phyloP scores from a whole-genome alignment of 2,113 vertebrate species.

The Natator depressus region DNA sequence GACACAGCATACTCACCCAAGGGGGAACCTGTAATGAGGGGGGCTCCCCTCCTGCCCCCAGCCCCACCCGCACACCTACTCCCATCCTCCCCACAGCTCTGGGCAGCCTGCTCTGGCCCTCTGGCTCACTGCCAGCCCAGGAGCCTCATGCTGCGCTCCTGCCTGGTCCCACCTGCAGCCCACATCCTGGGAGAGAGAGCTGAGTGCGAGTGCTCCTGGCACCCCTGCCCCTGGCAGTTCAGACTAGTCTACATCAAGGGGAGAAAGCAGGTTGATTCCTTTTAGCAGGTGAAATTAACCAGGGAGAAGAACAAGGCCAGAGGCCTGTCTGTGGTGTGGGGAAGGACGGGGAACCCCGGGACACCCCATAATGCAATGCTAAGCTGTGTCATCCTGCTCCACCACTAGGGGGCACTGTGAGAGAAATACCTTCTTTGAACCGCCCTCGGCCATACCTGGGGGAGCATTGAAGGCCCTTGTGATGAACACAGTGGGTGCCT shows the following conservation, averaged over 20 bases:
- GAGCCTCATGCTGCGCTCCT: background rate
- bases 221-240: background rate
- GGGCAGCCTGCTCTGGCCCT: background rate
- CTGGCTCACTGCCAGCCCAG: background rate
- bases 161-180: background rate
- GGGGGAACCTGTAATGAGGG: no score
- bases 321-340: background rate
- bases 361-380: background rate
- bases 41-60: background rate
- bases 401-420: background rate
- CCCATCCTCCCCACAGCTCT: background rate
- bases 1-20: background rate
- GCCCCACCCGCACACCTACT: background rate
- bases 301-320: rapidly evolving
- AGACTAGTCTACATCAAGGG: background rate
- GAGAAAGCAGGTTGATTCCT: background rate
- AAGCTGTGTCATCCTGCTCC: background rate
- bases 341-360: background rate
- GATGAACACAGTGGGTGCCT: background rate
- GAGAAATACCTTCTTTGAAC: background rate
- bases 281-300: background rate
- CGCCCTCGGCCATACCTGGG: background rate
- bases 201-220: background rate
- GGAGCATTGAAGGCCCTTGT: background rate
- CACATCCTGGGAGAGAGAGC: background rate